phyloP scores from a whole-genome alignment of 2,113 vertebrate species.

The Myrmophylax atrothorax region DNA sequence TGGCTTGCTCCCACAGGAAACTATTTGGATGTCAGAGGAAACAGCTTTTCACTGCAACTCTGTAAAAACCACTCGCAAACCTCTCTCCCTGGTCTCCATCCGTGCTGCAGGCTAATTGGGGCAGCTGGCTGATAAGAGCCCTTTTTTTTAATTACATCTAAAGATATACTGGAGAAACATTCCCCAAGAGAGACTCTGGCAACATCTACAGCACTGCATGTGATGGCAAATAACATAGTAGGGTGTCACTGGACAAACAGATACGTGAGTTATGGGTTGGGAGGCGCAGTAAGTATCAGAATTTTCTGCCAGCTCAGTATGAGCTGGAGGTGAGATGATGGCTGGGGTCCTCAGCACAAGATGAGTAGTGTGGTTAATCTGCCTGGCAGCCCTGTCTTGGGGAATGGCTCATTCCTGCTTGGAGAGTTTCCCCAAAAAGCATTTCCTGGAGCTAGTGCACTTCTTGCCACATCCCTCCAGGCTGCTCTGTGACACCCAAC shows the following conservation, averaged over 20 bases:
- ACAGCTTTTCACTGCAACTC: not conserved
- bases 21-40: not conserved
- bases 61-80: not conserved
- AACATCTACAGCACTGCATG: not conserved
- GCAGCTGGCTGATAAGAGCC: not conserved
- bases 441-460: not conserved
- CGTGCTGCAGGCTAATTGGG: accelerated
- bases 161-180: not conserved
- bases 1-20: not conserved
- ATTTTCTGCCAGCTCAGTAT: not conserved
- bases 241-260: not conserved
- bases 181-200: not conserved
- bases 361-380: not conserved
- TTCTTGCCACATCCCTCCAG: not conserved
- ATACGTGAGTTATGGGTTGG: not conserved
- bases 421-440: not conserved
- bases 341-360: not conserved
- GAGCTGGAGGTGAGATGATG: not conserved
- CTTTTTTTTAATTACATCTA: not conserved
- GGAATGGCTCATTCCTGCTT: accelerated
- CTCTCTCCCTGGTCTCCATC: not conserved
- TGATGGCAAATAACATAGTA: not conserved
- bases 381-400: not conserved
- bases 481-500: not conserved
- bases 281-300: not conserved